A percentile compares a stretch with the other conserved stretches of the same genome.
phyloP scores from a whole-genome alignment of 2,797 vertebrate species.

The Micromesistius poutassou region DNA sequence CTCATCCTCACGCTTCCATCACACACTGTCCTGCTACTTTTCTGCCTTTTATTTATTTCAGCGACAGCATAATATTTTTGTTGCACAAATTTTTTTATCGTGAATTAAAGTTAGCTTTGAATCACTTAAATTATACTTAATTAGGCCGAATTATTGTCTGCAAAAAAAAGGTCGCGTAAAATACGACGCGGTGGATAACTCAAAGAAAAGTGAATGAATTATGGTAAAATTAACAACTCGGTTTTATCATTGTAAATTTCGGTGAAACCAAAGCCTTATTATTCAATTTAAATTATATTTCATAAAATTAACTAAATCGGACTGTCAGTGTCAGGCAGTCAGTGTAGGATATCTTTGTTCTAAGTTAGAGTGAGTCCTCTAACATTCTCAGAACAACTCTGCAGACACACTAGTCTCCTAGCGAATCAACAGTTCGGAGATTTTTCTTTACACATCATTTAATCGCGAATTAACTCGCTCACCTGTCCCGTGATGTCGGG shows the following conservation, averaged over 20 bases:
- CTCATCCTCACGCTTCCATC: constrained; percentile 24
- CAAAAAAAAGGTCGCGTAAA: background rate
- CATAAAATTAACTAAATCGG: background rate
- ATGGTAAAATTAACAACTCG: background rate
- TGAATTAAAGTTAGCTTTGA: constrained; percentile 4
- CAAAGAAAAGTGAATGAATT: background rate
- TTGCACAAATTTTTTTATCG: constrained; percentile 1
- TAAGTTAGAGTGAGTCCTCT: background rate
- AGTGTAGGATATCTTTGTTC: background rate
- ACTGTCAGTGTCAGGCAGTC: background rate
- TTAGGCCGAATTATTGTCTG: background rate
- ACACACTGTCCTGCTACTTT: constrained; percentile 9
- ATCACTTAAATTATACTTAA: constrained; percentile 20
- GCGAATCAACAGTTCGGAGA: background rate
- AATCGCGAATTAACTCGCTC: no score
- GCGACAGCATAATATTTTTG: background rate
- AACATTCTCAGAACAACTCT: background rate
- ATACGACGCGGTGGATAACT: background rate
- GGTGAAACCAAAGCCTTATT: background rate
- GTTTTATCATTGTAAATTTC: background rate
- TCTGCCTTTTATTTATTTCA: constrained; percentile 1
- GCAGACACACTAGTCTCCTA: background rate
- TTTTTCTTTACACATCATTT: background rate
- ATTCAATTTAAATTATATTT: background rate
- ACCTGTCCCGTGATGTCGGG: background rate